Conservation (phyloP, 2,797 vertebrate genomes). For the Rhinella marina region DNA sequence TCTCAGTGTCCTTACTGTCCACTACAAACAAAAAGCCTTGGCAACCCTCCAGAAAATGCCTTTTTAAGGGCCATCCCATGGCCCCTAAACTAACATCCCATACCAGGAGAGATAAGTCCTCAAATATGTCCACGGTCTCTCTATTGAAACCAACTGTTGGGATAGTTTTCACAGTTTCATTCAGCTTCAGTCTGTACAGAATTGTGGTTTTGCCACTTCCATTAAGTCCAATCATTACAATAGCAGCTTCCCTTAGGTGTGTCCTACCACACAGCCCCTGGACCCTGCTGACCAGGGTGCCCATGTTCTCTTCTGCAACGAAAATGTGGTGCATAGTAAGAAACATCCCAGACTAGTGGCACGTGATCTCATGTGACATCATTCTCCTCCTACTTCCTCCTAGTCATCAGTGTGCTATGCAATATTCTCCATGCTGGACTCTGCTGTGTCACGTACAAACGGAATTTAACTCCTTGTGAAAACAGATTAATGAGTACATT, state of each 20-base stretch:
- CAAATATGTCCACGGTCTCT: conserved; percentile 15
- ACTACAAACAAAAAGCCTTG: conserved; percentile 41
- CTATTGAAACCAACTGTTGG: neutral
- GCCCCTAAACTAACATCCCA: conserved; percentile 21
- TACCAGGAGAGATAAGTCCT: neutral
- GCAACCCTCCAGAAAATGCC: neutral
- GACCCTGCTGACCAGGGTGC: conserved; percentile 15
- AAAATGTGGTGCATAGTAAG: neutral
- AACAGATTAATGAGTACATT: neutral
- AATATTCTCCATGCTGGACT: conserved; percentile 1
- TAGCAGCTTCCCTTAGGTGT: neutral
- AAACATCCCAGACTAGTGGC: neutral
- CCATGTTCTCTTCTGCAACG: neutral
- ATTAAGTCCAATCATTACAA: conserved; percentile 33
- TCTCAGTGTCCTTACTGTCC: conserved; percentile 22
- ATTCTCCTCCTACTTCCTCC: conserved; percentile 30
- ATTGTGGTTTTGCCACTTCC: conserved; percentile 46
- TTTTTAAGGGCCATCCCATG: conserved; percentile 4
- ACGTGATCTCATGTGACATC: neutral
- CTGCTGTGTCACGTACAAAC: neutral
- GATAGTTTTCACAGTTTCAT: neutral
- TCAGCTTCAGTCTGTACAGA: conserved; percentile 41
- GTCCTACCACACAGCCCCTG: conserved; percentile 36
- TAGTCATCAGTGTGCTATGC: neutral
- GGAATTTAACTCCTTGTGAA: neutral